Base-by-base conservation (phyloP, 2,888 invertebrate species). In the Ectemnius cavifrons region DNA sequence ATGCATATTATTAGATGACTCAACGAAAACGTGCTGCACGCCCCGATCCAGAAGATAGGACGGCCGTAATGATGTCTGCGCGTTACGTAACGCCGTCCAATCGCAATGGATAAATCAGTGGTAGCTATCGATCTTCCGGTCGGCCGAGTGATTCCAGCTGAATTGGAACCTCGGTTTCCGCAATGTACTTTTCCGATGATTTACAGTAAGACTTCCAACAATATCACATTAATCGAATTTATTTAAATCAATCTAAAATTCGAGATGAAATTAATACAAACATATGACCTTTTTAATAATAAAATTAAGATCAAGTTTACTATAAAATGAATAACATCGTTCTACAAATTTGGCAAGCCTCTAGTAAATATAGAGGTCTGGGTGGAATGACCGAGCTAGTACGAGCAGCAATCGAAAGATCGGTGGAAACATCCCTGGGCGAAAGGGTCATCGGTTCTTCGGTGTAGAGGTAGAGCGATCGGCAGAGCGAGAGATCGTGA, bases 81-180 rank as follows among this genome's bases (percentile, higher is more conserved):
- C 16, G 37, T 66, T 47, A 59, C 59, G 59, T 37, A 64, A 64
- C 18, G 49, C 14, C 58, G 37, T 20, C 45, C 23, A 27, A 11
- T 49, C 47, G 59, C 28, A 49, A 28, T 49, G 18, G 58, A 60
- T 58, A 63, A 63, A 69, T 63, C 63, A 47, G 13, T 20, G 63
- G 63, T 69, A 69, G 57, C 62, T 16, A 58, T 58, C 68, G 49
- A 63, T 46, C 49, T 69, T 69, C 68, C 68, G 68, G 58, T 63
- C 63, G 14, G 63, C 47, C 18, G 58, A 57, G 57, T 57, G 45
- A 18, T 59, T 58, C 52, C 63, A 47, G 58, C 58, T 59, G 57
- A 58, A 63, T 59, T 58, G 58, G 28, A 46, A 58, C 63, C 57
- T 47, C 16, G 56, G 47, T 69, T 63, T 58, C 59, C 49, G 16